Evolutionary conservation across 2,113 vertebrate genomes (phyloP).

Genomic region (Riparia riparia): DNA sequence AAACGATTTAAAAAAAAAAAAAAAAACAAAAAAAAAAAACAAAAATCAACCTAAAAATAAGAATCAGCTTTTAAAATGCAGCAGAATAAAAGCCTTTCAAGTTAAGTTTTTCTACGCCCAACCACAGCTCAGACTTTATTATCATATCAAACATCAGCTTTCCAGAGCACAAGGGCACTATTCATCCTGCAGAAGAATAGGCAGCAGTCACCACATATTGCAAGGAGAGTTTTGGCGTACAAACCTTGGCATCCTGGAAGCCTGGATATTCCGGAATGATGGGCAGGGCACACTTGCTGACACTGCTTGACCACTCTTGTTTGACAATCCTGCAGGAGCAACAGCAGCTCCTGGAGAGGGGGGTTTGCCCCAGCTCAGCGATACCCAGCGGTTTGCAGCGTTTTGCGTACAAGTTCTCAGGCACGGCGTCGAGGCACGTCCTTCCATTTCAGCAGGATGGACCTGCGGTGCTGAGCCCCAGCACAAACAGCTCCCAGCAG

Average conservation of each 20-base stretch:
- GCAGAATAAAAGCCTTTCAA: neutral
- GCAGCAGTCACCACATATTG: neutral
- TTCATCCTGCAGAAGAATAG: neutral
- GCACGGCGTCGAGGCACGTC: neutral
- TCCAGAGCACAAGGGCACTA: neutral
- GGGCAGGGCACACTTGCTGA: conserved; percentile 38
- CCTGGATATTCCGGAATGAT: conserved; percentile 73
- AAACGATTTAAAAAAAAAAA: neutral
- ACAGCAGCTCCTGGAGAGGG: neutral
- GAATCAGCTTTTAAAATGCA: neutral
- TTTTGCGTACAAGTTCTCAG: neutral
- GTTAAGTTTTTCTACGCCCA: neutral
- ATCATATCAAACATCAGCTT: neutral
- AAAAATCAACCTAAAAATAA: neutral
- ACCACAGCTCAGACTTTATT: neutral
- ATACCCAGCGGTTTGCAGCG: neutral
- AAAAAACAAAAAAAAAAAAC: no score
- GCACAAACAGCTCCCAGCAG: neutral
- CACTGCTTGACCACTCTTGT: neutral
- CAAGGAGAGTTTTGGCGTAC: neutral
- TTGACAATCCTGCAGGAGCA: neutral
- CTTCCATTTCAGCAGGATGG: neutral
- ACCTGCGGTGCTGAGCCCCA: accelerated
- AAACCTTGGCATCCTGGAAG: conserved; percentile 72
- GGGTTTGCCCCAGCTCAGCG: neutral